phyloP scores from a whole-genome alignment of 2,113 vertebrate species.

The Muntiacus reevesi region DNA sequence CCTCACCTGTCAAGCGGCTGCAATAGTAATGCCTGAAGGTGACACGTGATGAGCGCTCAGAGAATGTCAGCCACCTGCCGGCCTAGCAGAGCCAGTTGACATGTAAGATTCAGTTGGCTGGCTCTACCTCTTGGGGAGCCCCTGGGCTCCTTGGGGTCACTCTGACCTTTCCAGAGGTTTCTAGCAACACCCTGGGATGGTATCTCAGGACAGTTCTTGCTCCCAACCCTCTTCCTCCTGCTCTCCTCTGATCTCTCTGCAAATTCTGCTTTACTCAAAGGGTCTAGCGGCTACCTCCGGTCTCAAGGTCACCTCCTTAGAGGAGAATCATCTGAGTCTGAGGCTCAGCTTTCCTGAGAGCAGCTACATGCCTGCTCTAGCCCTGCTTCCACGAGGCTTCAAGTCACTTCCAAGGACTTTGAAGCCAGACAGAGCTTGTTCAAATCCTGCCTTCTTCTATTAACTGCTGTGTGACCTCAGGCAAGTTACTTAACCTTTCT shows the following conservation, averaged over 20 bases:
- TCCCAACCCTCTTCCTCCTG: not conserved
- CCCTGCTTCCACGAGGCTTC: not conserved
- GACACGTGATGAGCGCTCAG: not conserved
- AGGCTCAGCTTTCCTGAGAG: not conserved
- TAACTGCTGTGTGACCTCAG: not conserved
- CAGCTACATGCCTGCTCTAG: not conserved
- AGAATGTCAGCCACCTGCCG: not conserved
- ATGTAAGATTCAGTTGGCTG: not conserved
- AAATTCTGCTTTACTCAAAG: not conserved
- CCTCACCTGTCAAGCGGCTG: not conserved
- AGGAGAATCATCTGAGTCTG: not conserved
- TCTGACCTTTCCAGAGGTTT: not conserved
- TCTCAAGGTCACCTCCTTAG: not conserved
- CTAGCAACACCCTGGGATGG: not conserved
- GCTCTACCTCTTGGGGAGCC: not conserved
- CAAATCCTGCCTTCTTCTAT: not conserved
- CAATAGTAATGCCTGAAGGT: fast-evolving
- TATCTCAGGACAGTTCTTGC: not conserved
- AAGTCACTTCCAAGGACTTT: not conserved
- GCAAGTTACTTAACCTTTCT: not conserved
- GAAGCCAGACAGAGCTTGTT: not conserved
- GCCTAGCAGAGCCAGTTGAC: not conserved
- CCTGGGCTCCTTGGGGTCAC: not conserved
- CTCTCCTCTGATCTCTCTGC: not conserved
- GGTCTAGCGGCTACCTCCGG: not conserved